Conservation (phyloP, 2,888 invertebrate genomes). For the Thelaira solivaga region DNA sequence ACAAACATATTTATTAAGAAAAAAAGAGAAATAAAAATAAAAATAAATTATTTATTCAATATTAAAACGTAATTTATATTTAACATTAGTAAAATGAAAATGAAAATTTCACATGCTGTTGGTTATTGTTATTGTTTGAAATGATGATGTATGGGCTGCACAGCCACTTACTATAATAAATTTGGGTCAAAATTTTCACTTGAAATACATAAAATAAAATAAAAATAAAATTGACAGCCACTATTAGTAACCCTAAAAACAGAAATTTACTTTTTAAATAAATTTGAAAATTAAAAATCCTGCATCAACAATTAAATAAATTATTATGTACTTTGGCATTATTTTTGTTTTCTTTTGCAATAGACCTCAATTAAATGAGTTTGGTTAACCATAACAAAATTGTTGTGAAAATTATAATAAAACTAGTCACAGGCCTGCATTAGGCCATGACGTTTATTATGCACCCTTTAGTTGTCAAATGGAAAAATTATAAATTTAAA, state of each 20-base stretch:
- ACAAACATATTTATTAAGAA: conserved; percentile 12
- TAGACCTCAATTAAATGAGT: conserved; percentile 41
- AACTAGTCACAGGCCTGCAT: too few species aligned
- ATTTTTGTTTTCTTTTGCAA: conserved; percentile 10
- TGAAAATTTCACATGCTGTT: conserved; percentile 20
- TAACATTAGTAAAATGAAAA: conserved; percentile 39
- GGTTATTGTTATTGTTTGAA: neutral
- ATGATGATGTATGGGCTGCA: neutral
- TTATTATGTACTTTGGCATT: conserved; percentile 11
- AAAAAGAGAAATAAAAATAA: conserved; percentile 7
- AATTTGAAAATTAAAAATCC: neutral
- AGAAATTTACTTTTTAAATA: too few species aligned
- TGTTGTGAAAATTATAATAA: conserved; percentile 17
- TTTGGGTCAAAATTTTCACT: conserved; percentile 17
- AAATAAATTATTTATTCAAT: conserved; percentile 35
- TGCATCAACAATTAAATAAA: conserved; percentile 25
- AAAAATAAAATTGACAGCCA: too few species aligned
- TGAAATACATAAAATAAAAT: too few species aligned
- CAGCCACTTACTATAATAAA: neutral
- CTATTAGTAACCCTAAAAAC: neutral
- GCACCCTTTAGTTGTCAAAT: too few species aligned
- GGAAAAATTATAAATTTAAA: too few species aligned
- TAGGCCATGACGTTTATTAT: too few species aligned
- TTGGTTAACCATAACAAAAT: conserved; percentile 26
- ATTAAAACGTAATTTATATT: neutral